phyloP scores from a whole-genome alignment of 2,797 vertebrate species.

The Megaceryle alcyon region DNA sequence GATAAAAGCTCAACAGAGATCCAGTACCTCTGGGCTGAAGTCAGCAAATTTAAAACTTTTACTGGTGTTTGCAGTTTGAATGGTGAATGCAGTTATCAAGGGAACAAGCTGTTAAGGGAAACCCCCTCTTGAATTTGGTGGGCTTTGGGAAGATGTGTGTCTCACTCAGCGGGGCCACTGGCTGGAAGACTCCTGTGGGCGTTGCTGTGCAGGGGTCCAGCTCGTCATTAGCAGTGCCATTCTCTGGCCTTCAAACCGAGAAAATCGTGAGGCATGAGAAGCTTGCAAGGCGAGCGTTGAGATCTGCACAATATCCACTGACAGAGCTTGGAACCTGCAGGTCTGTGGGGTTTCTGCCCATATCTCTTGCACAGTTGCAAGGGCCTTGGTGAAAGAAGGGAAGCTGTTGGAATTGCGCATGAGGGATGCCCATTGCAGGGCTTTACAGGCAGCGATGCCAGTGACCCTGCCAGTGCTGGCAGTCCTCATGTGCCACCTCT shows the following conservation, averaged over 20 bases:
- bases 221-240: rapidly evolving
- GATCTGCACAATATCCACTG: background rate
- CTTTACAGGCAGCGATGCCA: rapidly evolving
- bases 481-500: background rate
- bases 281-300: background rate
- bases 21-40: background rate
- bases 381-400: background rate
- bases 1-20: background rate
- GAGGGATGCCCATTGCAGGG: background rate
- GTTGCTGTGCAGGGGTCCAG: background rate
- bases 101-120: background rate
- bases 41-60: background rate
- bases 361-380: background rate
- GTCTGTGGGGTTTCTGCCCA: background rate
- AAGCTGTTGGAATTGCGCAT: background rate
- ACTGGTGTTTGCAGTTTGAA: background rate
- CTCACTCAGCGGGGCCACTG: rapidly evolving
- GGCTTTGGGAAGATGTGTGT: background rate
- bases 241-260: background rate
- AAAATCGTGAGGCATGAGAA: background rate
- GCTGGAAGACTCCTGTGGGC: background rate
- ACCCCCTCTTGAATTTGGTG: background rate
- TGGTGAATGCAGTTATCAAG: background rate
- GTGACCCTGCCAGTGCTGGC: background rate
- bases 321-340: background rate